Evolutionary conservation across 2,113 vertebrate genomes (phyloP).

Genomic region (Oceanites oceanicus): DNA sequence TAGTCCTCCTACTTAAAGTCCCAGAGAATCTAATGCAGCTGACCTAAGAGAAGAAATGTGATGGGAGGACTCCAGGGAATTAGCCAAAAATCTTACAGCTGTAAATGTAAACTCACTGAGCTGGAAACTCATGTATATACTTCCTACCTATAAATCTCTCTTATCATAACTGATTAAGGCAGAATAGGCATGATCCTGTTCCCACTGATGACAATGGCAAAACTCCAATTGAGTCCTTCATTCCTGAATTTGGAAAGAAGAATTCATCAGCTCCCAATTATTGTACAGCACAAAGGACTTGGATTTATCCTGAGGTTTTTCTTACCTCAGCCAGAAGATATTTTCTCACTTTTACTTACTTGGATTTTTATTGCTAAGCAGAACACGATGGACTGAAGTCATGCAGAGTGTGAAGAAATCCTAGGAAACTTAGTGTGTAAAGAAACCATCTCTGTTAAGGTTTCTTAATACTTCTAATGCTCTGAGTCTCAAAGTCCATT

Average conservation of each 20-base stretch:
- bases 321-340: not conserved
- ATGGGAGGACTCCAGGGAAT: slow-evolving; percentile 44
- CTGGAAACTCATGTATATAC: slow-evolving; percentile 49
- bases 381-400: not conserved
- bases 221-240: slow-evolving; percentile 35
- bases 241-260: not conserved
- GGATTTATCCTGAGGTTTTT: not conserved
- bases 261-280: slow-evolving; percentile 19
- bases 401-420: not conserved
- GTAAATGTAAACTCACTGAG: slow-evolving; percentile 33
- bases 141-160: slow-evolving; percentile 55
- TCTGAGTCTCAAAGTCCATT: not conserved
- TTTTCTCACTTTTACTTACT: slow-evolving; percentile 1
- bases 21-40: slow-evolving; percentile 6
- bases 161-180: slow-evolving; percentile 46
- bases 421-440: not conserved
- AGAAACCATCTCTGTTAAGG: not conserved
- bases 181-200: slow-evolving; percentile 40
- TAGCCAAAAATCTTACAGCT: slow-evolving; percentile 36
- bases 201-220: slow-evolving; percentile 34
- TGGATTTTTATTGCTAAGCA: not conserved
- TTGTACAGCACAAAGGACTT: not conserved
- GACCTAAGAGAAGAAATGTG: slow-evolving; percentile 34
- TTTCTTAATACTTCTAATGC: not conserved
- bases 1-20: slow-evolving; percentile 39